Base-by-base conservation (phyloP, 2,888 invertebrate species). In the Punctoribates punctum region DNA sequence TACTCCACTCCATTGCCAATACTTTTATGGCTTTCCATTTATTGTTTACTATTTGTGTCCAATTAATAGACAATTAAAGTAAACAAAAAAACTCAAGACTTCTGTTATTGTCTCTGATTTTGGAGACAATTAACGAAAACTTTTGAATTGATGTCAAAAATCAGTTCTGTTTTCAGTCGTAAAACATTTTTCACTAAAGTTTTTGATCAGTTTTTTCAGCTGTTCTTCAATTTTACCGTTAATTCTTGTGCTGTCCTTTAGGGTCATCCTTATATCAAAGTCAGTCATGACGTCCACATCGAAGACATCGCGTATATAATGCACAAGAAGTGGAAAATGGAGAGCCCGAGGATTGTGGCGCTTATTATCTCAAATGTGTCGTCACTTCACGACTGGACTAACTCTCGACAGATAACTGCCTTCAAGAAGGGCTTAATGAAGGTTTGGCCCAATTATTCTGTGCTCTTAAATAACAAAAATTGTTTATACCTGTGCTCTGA, bases 371-470 rank as follows among this genome's bases (percentile, higher is more conserved):
- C 80, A 0, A 79, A 80, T 62, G 80, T 77, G 2, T 77, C 77
- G 25, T 78, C 80, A 17, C 72, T 79, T 9, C 57, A 75, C 2
- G 77, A 79, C n/a, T 79, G 80, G 80, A 77, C 77, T 11, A 79
- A 79, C 20, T 57, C 77, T 0, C 72, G 80, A n/a, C 80, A 80
- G 65, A 77, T 80, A n/a, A 75, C 77, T 34, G 78, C 75, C 27
- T 80, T 80, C 73, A 77, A 80, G 67, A 79, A 78, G 23, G 80
- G 80, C 23, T 72, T 80, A 20, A 80, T 80, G 15, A 80, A 79
- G 29, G 80, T 80, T 73, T 75, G 78, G 17, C 6, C 48, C 48
- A n/a, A 46, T 42, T 51, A 51, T 51, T 51, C 51, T n/a, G 27
- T 46, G 42, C 42, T 23, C 25, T 42, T 11, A 42, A 42, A 42